phyloP scores from a whole-genome alignment of 2,888 invertebrate genomes.

The Teinopalpus imperialis region DNA sequence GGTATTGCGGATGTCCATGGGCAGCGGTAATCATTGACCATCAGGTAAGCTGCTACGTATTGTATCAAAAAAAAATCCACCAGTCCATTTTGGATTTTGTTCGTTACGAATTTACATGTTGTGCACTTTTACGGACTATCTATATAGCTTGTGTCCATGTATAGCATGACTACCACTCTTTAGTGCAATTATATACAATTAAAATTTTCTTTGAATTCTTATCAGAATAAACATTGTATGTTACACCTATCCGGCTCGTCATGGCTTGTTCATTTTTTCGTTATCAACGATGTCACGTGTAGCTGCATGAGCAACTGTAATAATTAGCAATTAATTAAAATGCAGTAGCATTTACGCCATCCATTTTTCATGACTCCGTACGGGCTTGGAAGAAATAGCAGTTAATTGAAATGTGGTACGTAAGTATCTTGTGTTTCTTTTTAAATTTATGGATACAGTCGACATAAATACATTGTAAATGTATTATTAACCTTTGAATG shows the following conservation, averaged over 20 bases:
- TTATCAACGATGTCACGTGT: not conserved
- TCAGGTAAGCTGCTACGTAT: too few relatives aligned
- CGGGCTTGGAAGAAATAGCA: not conserved
- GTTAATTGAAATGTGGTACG: conserved; percentile 20
- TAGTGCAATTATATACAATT: not conserved
- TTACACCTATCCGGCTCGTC: not conserved
- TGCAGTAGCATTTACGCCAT: not conserved
- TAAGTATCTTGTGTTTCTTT: not conserved
- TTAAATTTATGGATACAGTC: conserved; percentile 8
- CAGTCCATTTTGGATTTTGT: too few relatives aligned
- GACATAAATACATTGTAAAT: conserved; percentile 14
- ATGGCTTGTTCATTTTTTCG: not conserved
- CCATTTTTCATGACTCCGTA: conserved; percentile 1
- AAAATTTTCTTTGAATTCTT: not conserved
- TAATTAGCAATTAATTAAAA: conserved; percentile 1
- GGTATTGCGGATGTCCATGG: too few relatives aligned
- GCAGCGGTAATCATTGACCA: too few relatives aligned
- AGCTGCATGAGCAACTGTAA: not conserved
- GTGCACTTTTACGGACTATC: too few relatives aligned
- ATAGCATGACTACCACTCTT: not conserved
- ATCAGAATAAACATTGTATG: not conserved
- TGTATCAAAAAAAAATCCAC: too few relatives aligned
- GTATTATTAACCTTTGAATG: conserved; percentile 23
- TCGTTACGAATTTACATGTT: too few relatives aligned
- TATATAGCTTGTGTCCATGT: too few relatives aligned